phyloP scores from a whole-genome alignment of 1,140 invertebrate genomes.

The Pentalonia nigronervosa region DNA sequence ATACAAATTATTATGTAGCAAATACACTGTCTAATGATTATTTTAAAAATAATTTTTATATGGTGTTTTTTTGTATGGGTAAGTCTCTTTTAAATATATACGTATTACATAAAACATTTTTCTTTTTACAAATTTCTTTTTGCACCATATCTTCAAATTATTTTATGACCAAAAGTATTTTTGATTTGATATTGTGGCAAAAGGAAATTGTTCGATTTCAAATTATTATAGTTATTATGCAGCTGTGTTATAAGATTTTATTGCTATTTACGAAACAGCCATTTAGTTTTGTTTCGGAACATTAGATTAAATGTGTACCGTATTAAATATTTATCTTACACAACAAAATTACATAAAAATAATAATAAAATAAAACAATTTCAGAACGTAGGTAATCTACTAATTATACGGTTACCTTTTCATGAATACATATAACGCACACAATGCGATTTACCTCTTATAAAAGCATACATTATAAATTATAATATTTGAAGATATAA shows the following conservation, averaged over 20 bases:
- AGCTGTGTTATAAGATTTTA: background rate
- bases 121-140: background rate
- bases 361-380: slow-evolving; percentile 36
- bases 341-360: background rate
- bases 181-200: background rate
- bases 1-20: background rate
- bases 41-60: background rate
- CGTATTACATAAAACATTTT: background rate
- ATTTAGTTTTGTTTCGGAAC: background rate
- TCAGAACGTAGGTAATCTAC: background rate
- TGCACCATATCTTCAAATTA: background rate
- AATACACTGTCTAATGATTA: background rate
- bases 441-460: background rate
- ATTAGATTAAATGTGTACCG: background rate
- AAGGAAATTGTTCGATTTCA: background rate
- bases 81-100: background rate
- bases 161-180: background rate
- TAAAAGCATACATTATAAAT: slow-evolving; percentile 10
- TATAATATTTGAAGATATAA: background rate
- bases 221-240: background rate
- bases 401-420: slow-evolving; percentile 12
- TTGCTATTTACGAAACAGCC: background rate
- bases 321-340: background rate
- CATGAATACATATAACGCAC: background rate
- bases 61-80: background rate